These are phyloP conservation scores for Sciaenops ocellatus DNA, from an alignment of 2,797 vertebrate species.

Conservation along the genomic window DNA sequence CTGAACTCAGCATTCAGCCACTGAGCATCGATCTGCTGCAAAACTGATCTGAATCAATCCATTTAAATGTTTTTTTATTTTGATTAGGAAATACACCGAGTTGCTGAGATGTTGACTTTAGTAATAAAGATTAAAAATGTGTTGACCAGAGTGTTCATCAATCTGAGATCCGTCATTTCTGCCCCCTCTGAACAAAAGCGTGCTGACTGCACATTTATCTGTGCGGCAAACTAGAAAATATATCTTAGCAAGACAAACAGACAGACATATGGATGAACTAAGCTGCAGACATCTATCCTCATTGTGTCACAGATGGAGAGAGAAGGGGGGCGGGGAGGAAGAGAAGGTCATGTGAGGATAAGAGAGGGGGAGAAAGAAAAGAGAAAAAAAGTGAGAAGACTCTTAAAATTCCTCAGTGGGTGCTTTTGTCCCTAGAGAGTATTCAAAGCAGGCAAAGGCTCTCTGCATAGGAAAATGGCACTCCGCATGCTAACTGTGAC, in stretches of 20 bases:
- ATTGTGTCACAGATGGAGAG: conserved; percentile 56
- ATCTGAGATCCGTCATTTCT: conserved; percentile 54
- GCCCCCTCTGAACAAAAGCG: conserved; percentile 46
- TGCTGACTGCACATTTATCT: conserved; percentile 63
- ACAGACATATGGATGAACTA: conserved; percentile 60
- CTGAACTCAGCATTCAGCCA: conserved; percentile 53
- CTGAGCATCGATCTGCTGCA: conserved; percentile 55
- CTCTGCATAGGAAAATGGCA: conserved; percentile 72
- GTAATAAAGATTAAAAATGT: conserved; percentile 71
- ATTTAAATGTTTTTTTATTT: conserved; percentile 69
- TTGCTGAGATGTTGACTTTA: conserved; percentile 67
- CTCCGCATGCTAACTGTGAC: conserved; percentile 79
- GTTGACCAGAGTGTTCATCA: conserved; percentile 67
- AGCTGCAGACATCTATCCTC: conserved; percentile 66
- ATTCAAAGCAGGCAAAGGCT: conserved; percentile 71
- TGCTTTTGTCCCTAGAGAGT: conserved; percentile 73
- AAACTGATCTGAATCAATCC: conserved; percentile 64
- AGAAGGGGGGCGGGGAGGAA: conserved; percentile 4
- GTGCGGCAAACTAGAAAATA: conserved; percentile 55
- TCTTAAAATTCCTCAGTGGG: conserved; percentile 71
- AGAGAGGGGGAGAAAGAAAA: conserved; percentile 24
- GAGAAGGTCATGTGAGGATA: conserved; percentile 63
- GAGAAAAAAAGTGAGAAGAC: conserved; percentile 45
- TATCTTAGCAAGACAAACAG: conserved; percentile 66
- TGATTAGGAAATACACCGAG: conserved; percentile 56